A percentile compares a stretch with the other conserved stretches of the same genome.
Evolutionary conservation across 2,888 invertebrate genomes (phyloP).

Genomic region (Philereme transversata): DNA sequence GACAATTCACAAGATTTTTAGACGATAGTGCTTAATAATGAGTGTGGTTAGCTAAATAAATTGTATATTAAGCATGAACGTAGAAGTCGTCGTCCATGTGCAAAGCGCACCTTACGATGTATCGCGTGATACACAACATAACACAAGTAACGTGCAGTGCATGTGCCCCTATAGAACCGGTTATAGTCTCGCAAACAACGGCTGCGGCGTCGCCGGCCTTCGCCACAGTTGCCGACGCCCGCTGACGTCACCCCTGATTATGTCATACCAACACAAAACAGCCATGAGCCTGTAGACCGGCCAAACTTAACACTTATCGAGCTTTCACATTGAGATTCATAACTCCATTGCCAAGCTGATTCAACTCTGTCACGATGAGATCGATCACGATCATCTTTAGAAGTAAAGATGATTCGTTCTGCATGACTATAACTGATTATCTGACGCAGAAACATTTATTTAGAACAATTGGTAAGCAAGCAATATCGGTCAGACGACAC

Average conservation of each 20-base stretch:
- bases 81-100: constrained; percentile 5
- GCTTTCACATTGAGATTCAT: constrained; percentile 34
- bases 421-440: constrained; percentile 50
- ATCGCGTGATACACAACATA: constrained; percentile 46
- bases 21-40: neutral
- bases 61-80: neutral
- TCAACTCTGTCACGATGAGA: constrained; percentile 34
- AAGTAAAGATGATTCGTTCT: constrained; percentile 54
- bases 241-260: constrained; percentile 79
- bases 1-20: neutral
- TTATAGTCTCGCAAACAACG: constrained; percentile 66
- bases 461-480: constrained; percentile 52
- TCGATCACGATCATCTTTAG: constrained; percentile 35
- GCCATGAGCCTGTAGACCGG: constrained; percentile 55
- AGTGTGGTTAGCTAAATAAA: neutral
- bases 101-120: constrained; percentile 28
- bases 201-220: constrained; percentile 65
- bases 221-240: constrained; percentile 73
- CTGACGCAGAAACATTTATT: constrained; percentile 39
- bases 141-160: constrained; percentile 52
- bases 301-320: constrained; percentile 46
- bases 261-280: constrained; percentile 67
- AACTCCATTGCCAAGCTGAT: constrained; percentile 38
- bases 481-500: constrained; percentile 45
- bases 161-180: constrained; percentile 67